Percentiles rank a stretch among this genome's conserved stretches.
phyloP scores from a whole-genome alignment of 2,113 vertebrate genomes.

The Corythaeola cristata region DNA sequence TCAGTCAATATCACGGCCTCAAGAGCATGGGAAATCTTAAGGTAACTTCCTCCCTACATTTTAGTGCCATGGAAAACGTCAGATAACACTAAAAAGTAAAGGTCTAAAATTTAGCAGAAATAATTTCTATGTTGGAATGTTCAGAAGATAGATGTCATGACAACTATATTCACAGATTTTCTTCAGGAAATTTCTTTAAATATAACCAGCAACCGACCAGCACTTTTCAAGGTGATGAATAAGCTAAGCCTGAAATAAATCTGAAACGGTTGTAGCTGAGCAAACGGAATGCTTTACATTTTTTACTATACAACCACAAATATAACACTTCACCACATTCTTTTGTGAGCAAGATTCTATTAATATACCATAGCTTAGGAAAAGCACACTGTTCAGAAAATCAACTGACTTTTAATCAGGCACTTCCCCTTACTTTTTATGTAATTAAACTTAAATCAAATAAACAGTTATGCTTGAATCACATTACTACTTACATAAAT shows the following conservation, averaged over 20 bases:
- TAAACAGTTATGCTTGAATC: background rate
- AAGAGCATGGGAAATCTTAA: background rate
- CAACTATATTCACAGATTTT: background rate
- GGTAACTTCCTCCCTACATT: background rate
- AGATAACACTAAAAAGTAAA: background rate
- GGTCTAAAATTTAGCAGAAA: background rate
- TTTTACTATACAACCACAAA: background rate
- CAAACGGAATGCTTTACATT: background rate
- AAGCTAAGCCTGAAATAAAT: background rate
- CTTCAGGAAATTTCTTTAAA: background rate
- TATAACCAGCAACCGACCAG: fast-evolving
- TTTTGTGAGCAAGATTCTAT: background rate
- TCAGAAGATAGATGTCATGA: background rate
- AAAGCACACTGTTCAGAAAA: background rate
- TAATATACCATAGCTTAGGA: background rate
- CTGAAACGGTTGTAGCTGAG: background rate
- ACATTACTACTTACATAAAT: background rate
- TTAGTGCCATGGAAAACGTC: background rate
- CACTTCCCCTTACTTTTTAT: background rate
- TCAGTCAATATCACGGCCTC: background rate
- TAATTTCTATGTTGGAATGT: background rate
- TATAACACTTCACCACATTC: background rate
- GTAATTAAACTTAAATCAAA: background rate
- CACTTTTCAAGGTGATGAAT: background rate
- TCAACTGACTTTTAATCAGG: background rate